These are phyloP conservation scores for Psilanteris sp. DNA, from an alignment of 1,140 invertebrate genomes.

Conservation along the genomic window DNA sequence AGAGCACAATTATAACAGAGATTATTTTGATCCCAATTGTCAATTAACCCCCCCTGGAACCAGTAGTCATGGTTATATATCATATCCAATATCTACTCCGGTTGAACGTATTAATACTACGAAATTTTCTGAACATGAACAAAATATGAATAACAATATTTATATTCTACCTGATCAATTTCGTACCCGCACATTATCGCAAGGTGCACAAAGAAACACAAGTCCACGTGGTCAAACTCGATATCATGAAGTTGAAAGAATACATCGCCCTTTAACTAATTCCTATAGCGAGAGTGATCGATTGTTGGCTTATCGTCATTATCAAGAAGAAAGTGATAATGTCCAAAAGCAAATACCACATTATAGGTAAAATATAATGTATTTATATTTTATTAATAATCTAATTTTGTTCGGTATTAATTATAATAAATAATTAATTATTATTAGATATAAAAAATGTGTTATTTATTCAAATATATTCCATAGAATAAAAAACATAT, in stretches of 20 bases:
- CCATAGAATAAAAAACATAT: too few relatives aligned
- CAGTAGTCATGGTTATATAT: slow-evolving; percentile 65
- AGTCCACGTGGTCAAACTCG: slow-evolving; percentile 64
- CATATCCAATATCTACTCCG: slow-evolving; percentile 62
- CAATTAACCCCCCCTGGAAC: slow-evolving; percentile 32
- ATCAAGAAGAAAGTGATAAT: slow-evolving; percentile 56
- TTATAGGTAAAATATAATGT: too few relatives aligned
- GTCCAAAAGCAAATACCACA: slow-evolving; percentile 51
- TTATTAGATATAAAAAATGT: too few relatives aligned
- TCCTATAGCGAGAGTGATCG: slow-evolving; percentile 73
- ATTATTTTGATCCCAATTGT: too few relatives aligned
- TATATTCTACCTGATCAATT: slow-evolving; percentile 75
- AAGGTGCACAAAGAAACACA: slow-evolving; percentile 65
- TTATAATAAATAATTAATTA: too few relatives aligned
- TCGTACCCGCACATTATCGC: slow-evolving; percentile 73
- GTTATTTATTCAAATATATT: too few relatives aligned
- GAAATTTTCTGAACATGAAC: slow-evolving; percentile 72
- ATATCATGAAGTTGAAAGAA: slow-evolving; percentile 69
- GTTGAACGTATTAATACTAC: slow-evolving; percentile 59
- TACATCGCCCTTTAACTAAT: slow-evolving; percentile 70
- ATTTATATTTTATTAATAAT: too few relatives aligned
- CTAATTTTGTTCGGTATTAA: too few relatives aligned
- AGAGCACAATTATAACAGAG: too few relatives aligned
- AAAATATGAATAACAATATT: slow-evolving; percentile 76
- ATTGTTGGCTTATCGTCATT: slow-evolving; percentile 66